Evolutionary conservation across 1,140 invertebrate genomes (phyloP).

Genomic region (Heterodera schachtii): DNA sequence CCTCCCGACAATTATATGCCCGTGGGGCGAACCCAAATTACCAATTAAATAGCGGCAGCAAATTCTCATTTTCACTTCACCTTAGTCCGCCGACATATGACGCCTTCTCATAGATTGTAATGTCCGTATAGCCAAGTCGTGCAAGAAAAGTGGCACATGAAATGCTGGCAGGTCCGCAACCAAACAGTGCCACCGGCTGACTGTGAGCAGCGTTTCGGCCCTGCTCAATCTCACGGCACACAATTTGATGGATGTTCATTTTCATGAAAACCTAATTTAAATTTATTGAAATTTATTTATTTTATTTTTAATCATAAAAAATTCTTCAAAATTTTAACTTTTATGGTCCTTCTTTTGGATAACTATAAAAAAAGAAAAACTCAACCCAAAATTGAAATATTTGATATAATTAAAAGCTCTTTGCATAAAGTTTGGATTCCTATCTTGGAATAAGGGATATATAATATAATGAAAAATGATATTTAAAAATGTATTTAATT

Average conservation of each 20-base stretch:
- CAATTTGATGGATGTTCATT: constrained; percentile 86
- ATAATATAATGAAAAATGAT: too few relatives aligned
- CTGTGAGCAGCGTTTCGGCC: constrained; percentile 70
- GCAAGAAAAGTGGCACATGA: constrained; percentile 94
- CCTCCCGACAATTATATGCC: too few relatives aligned
- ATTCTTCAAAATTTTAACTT: too few relatives aligned
- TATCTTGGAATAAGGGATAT: too few relatives aligned
- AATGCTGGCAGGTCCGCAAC: constrained; percentile 92
- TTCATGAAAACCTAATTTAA: constrained; percentile 79
- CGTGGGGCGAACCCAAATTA: too few relatives aligned
- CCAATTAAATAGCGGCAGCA: too few relatives aligned
- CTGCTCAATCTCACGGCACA: constrained; percentile 72
- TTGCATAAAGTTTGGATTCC: too few relatives aligned
- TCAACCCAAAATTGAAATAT: too few relatives aligned
- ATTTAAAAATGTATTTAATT: too few relatives aligned
- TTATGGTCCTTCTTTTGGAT: too few relatives aligned
- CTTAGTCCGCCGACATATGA: constrained; percentile 84
- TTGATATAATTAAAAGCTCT: too few relatives aligned
- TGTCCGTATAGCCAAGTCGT: constrained; percentile 83
- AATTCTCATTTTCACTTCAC: constrained; percentile 66
- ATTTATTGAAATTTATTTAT: neutral
- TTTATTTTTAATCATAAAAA: neutral
- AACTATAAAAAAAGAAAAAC: too few relatives aligned
- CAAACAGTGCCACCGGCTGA: constrained; percentile 84
- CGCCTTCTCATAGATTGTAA: constrained; percentile 90